These are phyloP conservation scores for Urosaurus nigricauda DNA, from an alignment of 2,797 vertebrate genomes.

Conservation along the genomic window DNA sequence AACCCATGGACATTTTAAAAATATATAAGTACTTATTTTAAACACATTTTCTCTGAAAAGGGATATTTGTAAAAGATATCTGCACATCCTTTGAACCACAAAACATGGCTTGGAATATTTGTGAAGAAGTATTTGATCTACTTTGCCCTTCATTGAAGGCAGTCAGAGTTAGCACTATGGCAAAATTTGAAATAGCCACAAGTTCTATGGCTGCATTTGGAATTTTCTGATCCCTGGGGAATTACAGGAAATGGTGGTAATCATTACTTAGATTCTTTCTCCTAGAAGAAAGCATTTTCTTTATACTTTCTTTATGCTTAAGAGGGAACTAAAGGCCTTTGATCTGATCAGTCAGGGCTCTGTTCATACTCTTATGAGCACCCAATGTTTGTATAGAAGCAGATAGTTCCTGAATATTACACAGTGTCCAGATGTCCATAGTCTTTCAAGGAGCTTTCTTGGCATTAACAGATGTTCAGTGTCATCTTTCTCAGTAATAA, in stretches of 20 bases:
- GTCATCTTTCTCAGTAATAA: constrained; percentile 62
- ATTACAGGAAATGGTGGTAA: not conserved
- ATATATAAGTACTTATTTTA: not conserved
- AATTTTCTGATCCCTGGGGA: not conserved
- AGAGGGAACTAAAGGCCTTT: not conserved
- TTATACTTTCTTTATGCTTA: too few species aligned
- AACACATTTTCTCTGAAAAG: not conserved
- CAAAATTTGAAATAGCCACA: not conserved
- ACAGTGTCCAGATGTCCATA: constrained; percentile 69
- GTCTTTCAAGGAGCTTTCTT: constrained; percentile 68
- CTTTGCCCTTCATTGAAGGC: not conserved
- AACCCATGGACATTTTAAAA: not conserved
- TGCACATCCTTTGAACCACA: not conserved
- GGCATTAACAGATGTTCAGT: constrained; percentile 72
- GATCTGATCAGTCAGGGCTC: not conserved
- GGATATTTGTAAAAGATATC: not conserved
- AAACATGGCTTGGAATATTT: not conserved
- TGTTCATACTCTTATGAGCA: rapidly evolving
- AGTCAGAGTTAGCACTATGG: not conserved
- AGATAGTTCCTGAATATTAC: constrained; percentile 54
- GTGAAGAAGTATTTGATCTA: not conserved
- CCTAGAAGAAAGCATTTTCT: not conserved
- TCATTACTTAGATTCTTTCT: not conserved
- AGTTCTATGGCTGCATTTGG: not conserved
- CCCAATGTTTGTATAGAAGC: constrained; percentile 28